phyloP scores from a whole-genome alignment of 2,797 vertebrate species.

The Cryptoblepharus egeriae region DNA sequence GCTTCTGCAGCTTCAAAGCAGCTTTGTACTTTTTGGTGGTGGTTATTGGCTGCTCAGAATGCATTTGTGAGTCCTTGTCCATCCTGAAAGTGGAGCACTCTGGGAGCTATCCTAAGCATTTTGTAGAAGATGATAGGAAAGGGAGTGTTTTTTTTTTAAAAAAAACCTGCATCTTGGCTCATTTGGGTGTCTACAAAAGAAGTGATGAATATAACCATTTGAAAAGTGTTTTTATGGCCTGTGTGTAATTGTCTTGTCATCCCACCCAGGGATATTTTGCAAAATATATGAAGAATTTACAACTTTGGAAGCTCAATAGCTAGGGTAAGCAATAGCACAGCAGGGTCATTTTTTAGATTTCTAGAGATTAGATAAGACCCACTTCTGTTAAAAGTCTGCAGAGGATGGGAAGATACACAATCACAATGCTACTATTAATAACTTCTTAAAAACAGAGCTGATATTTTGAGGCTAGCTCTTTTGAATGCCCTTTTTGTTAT shows the following conservation, averaged over 20 bases:
- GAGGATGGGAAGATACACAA: not conserved
- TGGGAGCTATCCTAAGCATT: not conserved
- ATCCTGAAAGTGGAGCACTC: not conserved
- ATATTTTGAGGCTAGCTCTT: not conserved
- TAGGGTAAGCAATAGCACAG: not conserved
- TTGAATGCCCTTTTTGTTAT: not conserved
- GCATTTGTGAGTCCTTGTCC: not conserved
- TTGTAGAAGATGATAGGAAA: too few relatives aligned
- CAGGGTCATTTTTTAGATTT: not conserved
- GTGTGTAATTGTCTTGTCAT: not conserved
- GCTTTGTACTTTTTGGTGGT: not conserved
- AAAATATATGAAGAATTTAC: not conserved
- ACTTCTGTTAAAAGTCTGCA: not conserved
- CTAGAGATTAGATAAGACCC: not conserved
- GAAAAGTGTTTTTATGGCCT: not conserved
- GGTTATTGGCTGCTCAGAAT: not conserved
- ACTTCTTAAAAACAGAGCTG: not conserved
- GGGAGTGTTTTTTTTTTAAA: not conserved
- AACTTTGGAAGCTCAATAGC: not conserved
- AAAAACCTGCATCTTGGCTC: not conserved
- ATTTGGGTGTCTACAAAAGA: not conserved
- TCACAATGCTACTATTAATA: not conserved
- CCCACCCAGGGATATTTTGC: not conserved
- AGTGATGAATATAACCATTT: not conserved
- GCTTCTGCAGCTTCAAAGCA: not conserved